Conservation (phyloP, 37 sponge, comb jelly and placozoan species). For the Eunapius fragilis region DNA sequence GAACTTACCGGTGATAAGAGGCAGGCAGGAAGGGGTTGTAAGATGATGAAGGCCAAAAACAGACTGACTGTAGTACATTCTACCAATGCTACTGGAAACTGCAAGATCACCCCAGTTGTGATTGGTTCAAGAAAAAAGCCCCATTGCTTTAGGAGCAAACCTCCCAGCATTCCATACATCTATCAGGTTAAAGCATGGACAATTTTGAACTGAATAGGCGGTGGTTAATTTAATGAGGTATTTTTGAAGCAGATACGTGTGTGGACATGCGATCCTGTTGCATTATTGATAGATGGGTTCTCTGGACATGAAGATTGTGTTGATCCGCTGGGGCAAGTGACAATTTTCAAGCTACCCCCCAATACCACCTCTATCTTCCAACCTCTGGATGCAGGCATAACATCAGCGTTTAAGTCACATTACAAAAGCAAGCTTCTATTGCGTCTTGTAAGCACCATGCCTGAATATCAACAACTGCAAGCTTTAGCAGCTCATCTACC, state of each 20-base stretch:
- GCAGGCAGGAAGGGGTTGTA: too few species aligned
- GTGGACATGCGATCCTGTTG: not conserved
- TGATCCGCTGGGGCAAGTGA: not conserved
- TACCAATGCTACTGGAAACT: too few species aligned
- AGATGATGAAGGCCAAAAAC: too few species aligned
- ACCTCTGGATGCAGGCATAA: not conserved
- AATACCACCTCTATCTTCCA: not conserved
- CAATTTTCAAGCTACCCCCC: not conserved
- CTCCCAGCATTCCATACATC: too few species aligned
- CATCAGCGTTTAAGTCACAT: not conserved
- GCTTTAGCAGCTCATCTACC: not conserved
- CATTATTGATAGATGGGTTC: not conserved
- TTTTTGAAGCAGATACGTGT: too few species aligned
- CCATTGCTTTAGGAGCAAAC: too few species aligned
- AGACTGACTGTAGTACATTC: too few species aligned
- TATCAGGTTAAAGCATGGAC: not conserved
- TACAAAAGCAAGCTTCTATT: too few species aligned
- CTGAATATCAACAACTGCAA: not conserved
- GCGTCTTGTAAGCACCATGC: not conserved
- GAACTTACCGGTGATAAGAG: not conserved
- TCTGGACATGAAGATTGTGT: not conserved
- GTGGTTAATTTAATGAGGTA: too few species aligned
- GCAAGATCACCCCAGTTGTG: too few species aligned
- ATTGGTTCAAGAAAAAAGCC: too few species aligned
- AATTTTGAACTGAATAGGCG: not conserved